Percentiles rank a stretch among this genome's conserved stretches.
phyloP scores from a whole-genome alignment of 2,888 invertebrate species.

The Parnassius glacialis region DNA sequence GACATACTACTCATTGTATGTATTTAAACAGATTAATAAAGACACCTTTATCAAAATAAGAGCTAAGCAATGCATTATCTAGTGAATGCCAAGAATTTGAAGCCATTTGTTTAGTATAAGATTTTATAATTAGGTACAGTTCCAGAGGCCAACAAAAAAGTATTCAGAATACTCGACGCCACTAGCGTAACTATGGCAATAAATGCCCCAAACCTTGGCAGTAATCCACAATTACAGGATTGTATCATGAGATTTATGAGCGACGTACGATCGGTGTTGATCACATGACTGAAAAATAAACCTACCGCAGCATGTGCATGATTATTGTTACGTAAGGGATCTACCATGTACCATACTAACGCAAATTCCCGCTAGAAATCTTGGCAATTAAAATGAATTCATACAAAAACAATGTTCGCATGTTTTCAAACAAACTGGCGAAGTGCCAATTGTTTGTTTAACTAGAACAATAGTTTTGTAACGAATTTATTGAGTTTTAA shows the following conservation, averaged over 20 bases:
- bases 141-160: conserved; percentile 35
- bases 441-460: conserved; percentile 48
- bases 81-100: too few species aligned
- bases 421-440: conserved; percentile 74
- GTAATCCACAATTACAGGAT: conserved; percentile 63
- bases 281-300: conserved; percentile 45
- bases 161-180: conserved; percentile 29
- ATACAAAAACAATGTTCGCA: conserved; percentile 62
- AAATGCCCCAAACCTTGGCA: conserved; percentile 74
- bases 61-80: too few species aligned
- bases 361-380: conserved; percentile 49
- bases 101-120: background rate
- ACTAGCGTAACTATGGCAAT: conserved; percentile 52
- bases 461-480: conserved; percentile 40
- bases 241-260: conserved; percentile 43
- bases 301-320: conserved; percentile 31
- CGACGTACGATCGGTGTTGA: conserved; percentile 37
- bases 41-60: too few species aligned
- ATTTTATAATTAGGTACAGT: conserved; percentile 43
- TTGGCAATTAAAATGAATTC: conserved; percentile 52
- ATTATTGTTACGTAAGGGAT: conserved; percentile 52
- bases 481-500: background rate
- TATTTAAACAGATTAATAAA: too few species aligned
- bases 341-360: conserved; percentile 41
- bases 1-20: too few species aligned